These are phyloP conservation scores for Cenopis cana DNA, from an alignment of 2,888 invertebrate genomes.

Conservation along the genomic window DNA sequence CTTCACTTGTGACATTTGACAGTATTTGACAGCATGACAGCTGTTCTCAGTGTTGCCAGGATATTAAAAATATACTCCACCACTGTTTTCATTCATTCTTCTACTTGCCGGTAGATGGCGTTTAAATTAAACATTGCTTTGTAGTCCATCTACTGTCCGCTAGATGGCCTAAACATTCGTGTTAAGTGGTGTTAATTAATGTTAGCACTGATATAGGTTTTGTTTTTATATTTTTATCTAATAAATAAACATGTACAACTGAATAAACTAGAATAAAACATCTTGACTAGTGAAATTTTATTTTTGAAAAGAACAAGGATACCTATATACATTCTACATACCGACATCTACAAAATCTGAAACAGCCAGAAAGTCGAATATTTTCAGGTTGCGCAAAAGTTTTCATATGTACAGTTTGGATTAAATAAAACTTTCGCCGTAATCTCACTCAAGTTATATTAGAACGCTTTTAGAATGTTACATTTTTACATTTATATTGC, in stretches of 20 bases:
- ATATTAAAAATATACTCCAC: constrained; percentile 3
- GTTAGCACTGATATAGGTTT: too few relatives aligned
- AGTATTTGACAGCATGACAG: constrained; percentile 36
- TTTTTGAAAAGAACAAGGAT: too few relatives aligned
- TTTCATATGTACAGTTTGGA: constrained; percentile 57
- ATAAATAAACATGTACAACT: background rate
- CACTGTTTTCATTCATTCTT: background rate
- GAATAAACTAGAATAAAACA: background rate
- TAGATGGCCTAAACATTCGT: constrained; percentile 11
- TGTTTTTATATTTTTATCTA: background rate
- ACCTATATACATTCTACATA: background rate
- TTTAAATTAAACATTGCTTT: background rate
- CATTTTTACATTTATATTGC: constrained; percentile 71
- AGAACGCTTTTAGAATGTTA: constrained; percentile 56
- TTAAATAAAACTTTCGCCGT: constrained; percentile 64
- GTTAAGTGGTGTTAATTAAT: too few relatives aligned
- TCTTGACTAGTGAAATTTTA: background rate
- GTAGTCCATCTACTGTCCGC: constrained; percentile 1
- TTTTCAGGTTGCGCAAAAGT: background rate
- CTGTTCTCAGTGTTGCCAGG: constrained; percentile 18
- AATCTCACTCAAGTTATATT: constrained; percentile 65
- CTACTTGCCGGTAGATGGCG: constrained; percentile 31
- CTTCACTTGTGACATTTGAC: constrained; percentile 29
- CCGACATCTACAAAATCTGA: too few relatives aligned
- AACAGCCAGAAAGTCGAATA: background rate